These are phyloP conservation scores for Botia almorhae DNA, from an alignment of 2,797 vertebrate genomes.

Conservation along the genomic window DNA sequence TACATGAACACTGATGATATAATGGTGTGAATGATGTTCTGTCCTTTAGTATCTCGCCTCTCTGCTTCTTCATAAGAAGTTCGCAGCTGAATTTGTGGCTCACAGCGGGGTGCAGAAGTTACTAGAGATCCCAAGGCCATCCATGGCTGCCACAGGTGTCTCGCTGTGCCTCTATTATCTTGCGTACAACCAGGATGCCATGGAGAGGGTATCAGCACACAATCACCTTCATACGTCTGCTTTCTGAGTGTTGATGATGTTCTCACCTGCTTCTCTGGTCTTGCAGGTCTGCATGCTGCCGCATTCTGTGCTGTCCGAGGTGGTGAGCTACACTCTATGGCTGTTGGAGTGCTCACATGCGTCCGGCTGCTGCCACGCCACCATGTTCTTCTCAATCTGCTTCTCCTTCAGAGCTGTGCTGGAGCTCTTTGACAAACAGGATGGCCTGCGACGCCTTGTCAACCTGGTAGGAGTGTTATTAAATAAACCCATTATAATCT, in stretches of 20 bases:
- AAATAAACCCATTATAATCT: too few relatives aligned
- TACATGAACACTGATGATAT: too few relatives aligned
- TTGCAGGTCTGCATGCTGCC: slow-evolving; percentile 93
- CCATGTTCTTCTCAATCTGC: slow-evolving; percentile 99
- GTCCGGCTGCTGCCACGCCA: slow-evolving; percentile 97
- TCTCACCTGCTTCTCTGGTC: neutral
- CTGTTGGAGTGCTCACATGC: slow-evolving; percentile 98
- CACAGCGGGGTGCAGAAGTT: slow-evolving; percentile 98
- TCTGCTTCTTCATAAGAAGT: slow-evolving; percentile 96
- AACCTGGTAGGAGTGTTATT: slow-evolving; percentile 84
- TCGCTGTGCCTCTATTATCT: slow-evolving; percentile 98
- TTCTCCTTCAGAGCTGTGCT: slow-evolving; percentile 97
- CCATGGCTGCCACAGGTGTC: slow-evolving; percentile 99
- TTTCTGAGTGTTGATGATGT: neutral
- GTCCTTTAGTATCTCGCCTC: slow-evolving; percentile 91
- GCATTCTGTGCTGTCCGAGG: slow-evolving; percentile 90
- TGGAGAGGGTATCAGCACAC: slow-evolving; percentile 89
- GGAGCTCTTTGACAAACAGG: slow-evolving; percentile 95
- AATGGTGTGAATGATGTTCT: neutral
- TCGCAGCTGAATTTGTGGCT: slow-evolving; percentile 97
- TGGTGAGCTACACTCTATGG: slow-evolving; percentile 97
- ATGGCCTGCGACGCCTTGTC: slow-evolving; percentile 94
- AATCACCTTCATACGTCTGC: neutral
- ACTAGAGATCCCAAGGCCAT: slow-evolving; percentile 95
- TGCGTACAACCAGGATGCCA: slow-evolving; percentile 98